Conservation (phyloP, 2,797 vertebrate genomes). For the Acanthornis magna region DNA sequence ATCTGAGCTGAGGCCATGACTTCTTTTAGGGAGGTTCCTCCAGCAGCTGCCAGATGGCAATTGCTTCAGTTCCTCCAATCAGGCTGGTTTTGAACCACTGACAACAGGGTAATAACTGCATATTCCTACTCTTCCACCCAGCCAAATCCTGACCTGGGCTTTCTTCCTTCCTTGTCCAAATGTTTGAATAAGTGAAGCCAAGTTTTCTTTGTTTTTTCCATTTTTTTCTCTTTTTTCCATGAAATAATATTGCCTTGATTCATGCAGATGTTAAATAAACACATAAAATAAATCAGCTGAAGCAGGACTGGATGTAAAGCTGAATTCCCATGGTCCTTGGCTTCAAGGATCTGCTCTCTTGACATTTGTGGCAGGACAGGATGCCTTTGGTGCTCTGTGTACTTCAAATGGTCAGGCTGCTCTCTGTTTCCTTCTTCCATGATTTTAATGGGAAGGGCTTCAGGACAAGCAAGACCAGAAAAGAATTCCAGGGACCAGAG, state of each 20-base stretch:
- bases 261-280: constrained; percentile 56
- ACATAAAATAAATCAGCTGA: constrained; percentile 14
- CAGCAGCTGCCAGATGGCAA: constrained; percentile 37
- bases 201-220: neutral
- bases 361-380: neutral
- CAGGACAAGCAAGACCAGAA: neutral
- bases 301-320: neutral
- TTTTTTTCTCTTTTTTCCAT: neutral
- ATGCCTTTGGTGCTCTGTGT: neutral
- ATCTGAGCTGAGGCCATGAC: constrained; percentile 10
- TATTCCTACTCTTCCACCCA: constrained; percentile 27
- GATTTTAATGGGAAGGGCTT: neutral
- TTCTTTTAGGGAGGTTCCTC: constrained; percentile 36
- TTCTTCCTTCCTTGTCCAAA: constrained; percentile 54
- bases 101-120: constrained; percentile 9
- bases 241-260: constrained; percentile 57
- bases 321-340: constrained; percentile 49
- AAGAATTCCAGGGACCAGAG: neutral
- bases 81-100: neutral
- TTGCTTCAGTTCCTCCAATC: neutral
- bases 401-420: neutral
- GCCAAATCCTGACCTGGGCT: constrained; percentile 19
- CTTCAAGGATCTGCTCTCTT: neutral
- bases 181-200: constrained; percentile 55
- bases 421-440: neutral